Percentiles rank a stretch among this genome's conserved stretches.
phyloP scores from a whole-genome alignment of 2,797 vertebrate genomes.

The Podarcis siculus region DNA sequence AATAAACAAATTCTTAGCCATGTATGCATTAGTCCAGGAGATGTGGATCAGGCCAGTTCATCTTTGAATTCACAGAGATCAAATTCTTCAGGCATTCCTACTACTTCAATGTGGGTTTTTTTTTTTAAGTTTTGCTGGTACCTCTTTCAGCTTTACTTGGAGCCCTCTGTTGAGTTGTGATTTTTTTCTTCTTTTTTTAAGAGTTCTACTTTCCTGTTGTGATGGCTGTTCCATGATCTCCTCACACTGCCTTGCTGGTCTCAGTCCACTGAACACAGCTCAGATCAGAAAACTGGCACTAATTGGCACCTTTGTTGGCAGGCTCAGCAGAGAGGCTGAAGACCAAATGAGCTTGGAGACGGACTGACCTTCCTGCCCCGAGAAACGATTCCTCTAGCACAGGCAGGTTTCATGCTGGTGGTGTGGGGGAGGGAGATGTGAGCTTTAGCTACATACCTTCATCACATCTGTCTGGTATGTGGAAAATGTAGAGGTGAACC shows the following conservation, averaged over 20 bases:
- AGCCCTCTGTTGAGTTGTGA: not conserved
- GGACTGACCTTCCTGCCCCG: not conserved
- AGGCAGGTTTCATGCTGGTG: not conserved
- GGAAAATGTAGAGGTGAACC: not conserved
- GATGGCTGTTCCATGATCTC: not conserved
- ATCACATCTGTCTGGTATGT: not conserved
- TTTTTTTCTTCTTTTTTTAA: not conserved
- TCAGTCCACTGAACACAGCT: constrained; percentile 8
- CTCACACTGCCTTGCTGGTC: not conserved
- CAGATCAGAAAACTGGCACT: constrained; percentile 5
- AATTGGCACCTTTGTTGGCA: not conserved
- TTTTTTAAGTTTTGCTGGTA: not conserved
- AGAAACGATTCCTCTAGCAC: constrained; percentile 3
- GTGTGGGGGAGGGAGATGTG: not conserved
- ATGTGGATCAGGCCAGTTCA: no score
- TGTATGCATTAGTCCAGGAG: not conserved
- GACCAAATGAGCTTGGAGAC: constrained; percentile 5
- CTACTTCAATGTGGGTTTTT: not conserved
- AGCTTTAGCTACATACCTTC: not conserved
- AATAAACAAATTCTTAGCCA: not conserved
- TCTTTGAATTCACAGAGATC: no score
- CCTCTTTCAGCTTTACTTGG: not conserved
- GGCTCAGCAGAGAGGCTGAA: not conserved
- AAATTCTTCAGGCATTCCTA: no score
- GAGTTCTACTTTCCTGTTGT: not conserved